Evolutionary conservation across 2,797 vertebrate genomes (phyloP).

Genomic region (Notamacropus eugenii): DNA sequence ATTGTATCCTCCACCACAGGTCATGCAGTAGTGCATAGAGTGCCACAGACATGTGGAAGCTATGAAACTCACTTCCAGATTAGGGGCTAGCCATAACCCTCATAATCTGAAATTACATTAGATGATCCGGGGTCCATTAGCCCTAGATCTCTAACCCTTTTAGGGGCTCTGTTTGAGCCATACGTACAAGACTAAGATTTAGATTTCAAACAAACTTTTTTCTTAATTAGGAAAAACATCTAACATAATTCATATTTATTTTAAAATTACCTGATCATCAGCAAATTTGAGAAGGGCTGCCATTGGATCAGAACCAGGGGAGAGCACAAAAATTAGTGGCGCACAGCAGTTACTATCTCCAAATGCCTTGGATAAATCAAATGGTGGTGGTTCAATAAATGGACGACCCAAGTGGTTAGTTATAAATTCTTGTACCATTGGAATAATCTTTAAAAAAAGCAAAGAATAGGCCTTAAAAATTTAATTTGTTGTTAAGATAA

Average conservation of each 20-base stretch:
- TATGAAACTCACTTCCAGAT: neutral
- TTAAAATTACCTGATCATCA: slow-evolving; percentile 89
- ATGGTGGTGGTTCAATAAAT: slow-evolving; percentile 93
- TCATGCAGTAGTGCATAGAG: neutral
- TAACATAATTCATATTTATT: neutral
- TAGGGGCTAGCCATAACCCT: neutral
- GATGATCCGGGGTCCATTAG: neutral
- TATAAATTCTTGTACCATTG: slow-evolving; percentile 92
- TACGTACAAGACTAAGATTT: neutral
- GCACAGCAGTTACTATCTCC: slow-evolving; percentile 91
- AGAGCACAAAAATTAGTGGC: slow-evolving; percentile 91
- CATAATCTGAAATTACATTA: neutral
- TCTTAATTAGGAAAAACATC: neutral
- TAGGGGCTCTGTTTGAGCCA: neutral
- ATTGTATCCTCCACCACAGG: neutral
- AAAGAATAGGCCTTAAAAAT: slow-evolving; percentile 6
- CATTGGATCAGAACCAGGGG: slow-evolving; percentile 92
- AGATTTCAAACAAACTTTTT: neutral
- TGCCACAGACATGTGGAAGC: neutral
- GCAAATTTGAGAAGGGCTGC: slow-evolving; percentile 92
- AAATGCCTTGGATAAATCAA: slow-evolving; percentile 91
- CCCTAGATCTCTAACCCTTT: neutral
- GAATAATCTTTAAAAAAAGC: slow-evolving; percentile 86
- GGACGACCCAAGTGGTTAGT: slow-evolving; percentile 84
- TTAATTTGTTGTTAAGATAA: neutral